phyloP scores from a whole-genome alignment of 2,797 vertebrate species.

The Danio aesculapii region DNA sequence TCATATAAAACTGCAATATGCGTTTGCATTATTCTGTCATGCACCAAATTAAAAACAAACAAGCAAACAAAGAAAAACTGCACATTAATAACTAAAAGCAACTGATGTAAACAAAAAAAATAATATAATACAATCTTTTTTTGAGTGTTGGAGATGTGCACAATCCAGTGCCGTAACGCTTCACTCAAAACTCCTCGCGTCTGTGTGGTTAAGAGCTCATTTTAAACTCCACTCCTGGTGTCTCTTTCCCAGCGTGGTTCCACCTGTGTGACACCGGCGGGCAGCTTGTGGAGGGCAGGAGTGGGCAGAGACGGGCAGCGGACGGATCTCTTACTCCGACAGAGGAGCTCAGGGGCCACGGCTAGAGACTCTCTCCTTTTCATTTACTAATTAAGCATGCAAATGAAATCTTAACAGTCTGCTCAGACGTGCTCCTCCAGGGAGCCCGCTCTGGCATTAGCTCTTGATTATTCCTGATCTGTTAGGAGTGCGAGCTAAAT shows the following conservation, averaged over 20 bases:
- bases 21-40: too few species aligned
- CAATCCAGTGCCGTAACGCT: too few species aligned
- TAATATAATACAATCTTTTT: too few species aligned
- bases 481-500: conserved; percentile 59
- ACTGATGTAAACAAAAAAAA: too few species aligned
- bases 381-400: conserved; percentile 87
- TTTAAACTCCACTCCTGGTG: conserved; percentile 44
- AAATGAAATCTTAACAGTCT: conserved; percentile 87
- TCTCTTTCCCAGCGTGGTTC: conserved; percentile 13
- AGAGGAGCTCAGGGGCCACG: conserved; percentile 62
- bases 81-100: too few species aligned
- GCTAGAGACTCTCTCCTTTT: conserved; percentile 78
- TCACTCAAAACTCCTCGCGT: too few species aligned
- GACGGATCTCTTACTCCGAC: conserved; percentile 42
- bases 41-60: too few species aligned
- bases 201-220: conserved; percentile 5
- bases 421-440: conserved; percentile 79
- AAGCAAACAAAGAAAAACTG: too few species aligned
- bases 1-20: too few species aligned
- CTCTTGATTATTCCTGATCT: conserved; percentile 78
- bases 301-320: conserved; percentile 64
- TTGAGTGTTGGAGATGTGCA: too few species aligned
- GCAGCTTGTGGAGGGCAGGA: conserved; percentile 59
- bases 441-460: conserved; percentile 77
- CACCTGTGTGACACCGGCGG: conserved; percentile 10